Evolutionary conservation across 2,888 invertebrate genomes (phyloP).

Genomic region (Cheilosia vulpina): DNA sequence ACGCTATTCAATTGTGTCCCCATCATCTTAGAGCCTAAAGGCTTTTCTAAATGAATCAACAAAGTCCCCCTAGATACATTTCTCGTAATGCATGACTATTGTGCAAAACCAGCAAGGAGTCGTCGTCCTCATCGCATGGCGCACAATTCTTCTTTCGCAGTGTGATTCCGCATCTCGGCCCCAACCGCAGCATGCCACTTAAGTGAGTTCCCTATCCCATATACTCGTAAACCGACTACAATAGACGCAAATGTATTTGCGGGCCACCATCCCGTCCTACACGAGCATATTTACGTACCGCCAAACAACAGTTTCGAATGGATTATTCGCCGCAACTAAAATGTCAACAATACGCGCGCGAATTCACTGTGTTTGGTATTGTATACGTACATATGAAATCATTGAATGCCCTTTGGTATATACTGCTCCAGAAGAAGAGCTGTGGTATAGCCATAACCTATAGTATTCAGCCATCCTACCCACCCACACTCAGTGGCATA

Average conservation of each 20-base stretch:
- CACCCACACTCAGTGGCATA: conserved; percentile 1
- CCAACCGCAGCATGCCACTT: conserved; percentile 59
- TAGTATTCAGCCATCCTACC: not conserved
- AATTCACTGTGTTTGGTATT: not conserved
- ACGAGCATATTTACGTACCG: not conserved
- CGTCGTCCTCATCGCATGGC: conserved; percentile 11
- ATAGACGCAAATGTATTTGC: conserved; percentile 60
- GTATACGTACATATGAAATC: not conserved
- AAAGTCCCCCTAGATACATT: conserved; percentile 34
- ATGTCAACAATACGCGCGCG: conserved; percentile 29
- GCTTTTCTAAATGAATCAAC: conserved; percentile 56
- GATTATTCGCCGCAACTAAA: conserved; percentile 62
- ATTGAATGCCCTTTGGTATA: conserved; percentile 26
- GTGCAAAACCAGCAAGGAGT: conserved; percentile 42
- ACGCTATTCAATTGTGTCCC: conserved; percentile 45
- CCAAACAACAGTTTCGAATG: conserved; percentile 56
- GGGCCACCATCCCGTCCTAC: conserved; percentile 2
- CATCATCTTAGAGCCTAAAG: conserved; percentile 37
- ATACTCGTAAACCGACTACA: conserved; percentile 62
- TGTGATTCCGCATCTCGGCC: conserved; percentile 36
- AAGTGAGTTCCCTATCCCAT: conserved; percentile 56
- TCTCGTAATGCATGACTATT: conserved; percentile 50
- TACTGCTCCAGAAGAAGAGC: conserved; percentile 17
- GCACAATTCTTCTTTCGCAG: conserved; percentile 26
- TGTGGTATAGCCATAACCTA: not conserved